Percentiles rank a stretch among this genome's conserved stretches.
Evolutionary conservation across 2,888 invertebrate species (phyloP).

Genomic region (Hydrotaea diabolus): DNA sequence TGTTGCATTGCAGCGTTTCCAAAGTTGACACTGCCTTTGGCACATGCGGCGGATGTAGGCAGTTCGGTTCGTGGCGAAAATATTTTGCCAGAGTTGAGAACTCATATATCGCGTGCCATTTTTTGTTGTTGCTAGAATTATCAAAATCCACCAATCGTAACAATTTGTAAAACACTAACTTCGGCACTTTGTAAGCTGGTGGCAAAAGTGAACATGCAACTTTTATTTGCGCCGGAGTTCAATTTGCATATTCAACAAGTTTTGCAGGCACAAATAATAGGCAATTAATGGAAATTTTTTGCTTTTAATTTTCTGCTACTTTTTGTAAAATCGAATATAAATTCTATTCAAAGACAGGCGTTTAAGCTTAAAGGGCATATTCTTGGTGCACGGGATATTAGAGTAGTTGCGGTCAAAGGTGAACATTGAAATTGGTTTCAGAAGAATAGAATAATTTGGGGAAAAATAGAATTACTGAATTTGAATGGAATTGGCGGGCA

Average conservation of each 20-base stretch:
- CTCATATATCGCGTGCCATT: conserved; percentile 21
- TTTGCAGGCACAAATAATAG: neutral
- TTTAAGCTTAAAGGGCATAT: neutral
- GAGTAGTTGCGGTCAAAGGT: too few relatives aligned
- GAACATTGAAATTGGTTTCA: too few relatives aligned
- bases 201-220: neutral
- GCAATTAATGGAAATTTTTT: conserved; percentile 31
- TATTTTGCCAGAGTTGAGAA: neutral
- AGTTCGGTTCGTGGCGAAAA: neutral
- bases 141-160: neutral
- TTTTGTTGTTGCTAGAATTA: neutral
- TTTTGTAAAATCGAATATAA: neutral
- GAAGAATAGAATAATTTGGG: too few relatives aligned
- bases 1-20: neutral
- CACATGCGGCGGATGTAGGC: too few relatives aligned
- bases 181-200: neutral
- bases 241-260: conserved; percentile 38
- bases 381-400: too few relatives aligned
- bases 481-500: too few relatives aligned
- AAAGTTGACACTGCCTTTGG: too few relatives aligned
- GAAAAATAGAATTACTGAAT: too few relatives aligned
- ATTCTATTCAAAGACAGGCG: neutral
- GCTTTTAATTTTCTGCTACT: neutral
- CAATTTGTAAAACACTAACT: neutral
- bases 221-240: neutral